These are phyloP conservation scores for Gymnoscopelus microlampas DNA, from an alignment of 2,797 vertebrate species.

Conservation along the genomic window DNA sequence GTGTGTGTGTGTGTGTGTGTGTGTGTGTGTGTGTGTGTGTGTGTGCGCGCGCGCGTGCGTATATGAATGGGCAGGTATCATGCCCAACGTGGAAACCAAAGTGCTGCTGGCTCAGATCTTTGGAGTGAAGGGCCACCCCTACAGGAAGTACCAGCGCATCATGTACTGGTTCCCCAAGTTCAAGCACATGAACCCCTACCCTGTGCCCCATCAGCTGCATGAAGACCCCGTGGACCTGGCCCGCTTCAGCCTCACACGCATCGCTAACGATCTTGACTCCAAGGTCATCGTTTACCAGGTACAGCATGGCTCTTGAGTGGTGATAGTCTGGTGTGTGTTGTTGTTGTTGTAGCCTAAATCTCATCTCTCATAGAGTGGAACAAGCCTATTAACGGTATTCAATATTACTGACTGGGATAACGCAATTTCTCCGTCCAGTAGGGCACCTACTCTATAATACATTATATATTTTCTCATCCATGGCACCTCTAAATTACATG, in stretches of 20 bases:
- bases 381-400: too few species aligned
- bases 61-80: conserved; percentile 76
- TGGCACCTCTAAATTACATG: too few species aligned
- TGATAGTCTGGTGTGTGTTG: not conserved
- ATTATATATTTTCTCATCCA: too few species aligned
- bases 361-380: too few species aligned
- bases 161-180: conserved; percentile 91
- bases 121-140: conserved; percentile 84
- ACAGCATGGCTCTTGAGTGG: not conserved
- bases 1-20: not conserved
- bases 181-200: conserved; percentile 86
- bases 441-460: too few species aligned
- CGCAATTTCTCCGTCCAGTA: too few species aligned
- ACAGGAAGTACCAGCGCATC: conserved; percentile 87
- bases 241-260: conserved; percentile 80
- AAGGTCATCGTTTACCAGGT: conserved; percentile 87
- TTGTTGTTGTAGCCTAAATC: too few species aligned
- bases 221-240: conserved; percentile 85
- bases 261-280: conserved; percentile 82
- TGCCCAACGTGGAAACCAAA: conserved; percentile 87
- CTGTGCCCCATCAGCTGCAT: conserved; percentile 79
- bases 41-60: not conserved
- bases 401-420: too few species aligned
- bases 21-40: not conserved
- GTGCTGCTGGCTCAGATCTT: conserved; percentile 88